A percentile compares a stretch with the other conserved stretches of the same genome.
phyloP scores from a whole-genome alignment of 2,888 invertebrate genomes.

The Brachyptera risi region DNA sequence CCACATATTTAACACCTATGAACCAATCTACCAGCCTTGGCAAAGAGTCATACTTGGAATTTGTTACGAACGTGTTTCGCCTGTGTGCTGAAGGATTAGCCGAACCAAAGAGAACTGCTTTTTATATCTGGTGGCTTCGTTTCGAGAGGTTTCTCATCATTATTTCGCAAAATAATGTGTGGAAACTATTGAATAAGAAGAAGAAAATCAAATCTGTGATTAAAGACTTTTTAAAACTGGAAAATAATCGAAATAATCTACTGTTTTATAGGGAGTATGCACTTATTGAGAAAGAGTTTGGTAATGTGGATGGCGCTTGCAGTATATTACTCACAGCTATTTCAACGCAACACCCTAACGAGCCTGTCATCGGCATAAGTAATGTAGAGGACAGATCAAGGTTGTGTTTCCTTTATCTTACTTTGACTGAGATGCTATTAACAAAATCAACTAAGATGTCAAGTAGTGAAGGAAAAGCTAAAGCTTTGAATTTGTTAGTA shows the following conservation, averaged over 20 bases:
- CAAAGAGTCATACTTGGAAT: slow-evolving; percentile 55
- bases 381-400: slow-evolving; percentile 19
- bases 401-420: slow-evolving; percentile 27
- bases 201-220: slow-evolving; percentile 51
- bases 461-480: neutral
- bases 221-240: slow-evolving; percentile 53
- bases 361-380: slow-evolving; percentile 9
- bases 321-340: slow-evolving; percentile 21
- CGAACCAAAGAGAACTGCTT: slow-evolving; percentile 49
- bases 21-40: slow-evolving; percentile 49
- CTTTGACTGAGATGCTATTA: slow-evolving; percentile 29
- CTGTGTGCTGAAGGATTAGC: slow-evolving; percentile 50
- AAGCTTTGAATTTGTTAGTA: slow-evolving; percentile 12
- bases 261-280: slow-evolving; percentile 61
- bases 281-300: slow-evolving; percentile 54
- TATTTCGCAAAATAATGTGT: slow-evolving; percentile 45
- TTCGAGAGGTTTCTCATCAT: slow-evolving; percentile 55
- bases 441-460: no score
- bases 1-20: slow-evolving; percentile 47
- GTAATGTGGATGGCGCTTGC: slow-evolving; percentile 46
- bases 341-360: neutral
- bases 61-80: slow-evolving; percentile 50
- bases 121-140: slow-evolving; percentile 60
- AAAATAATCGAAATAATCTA: slow-evolving; percentile 52
- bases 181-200: slow-evolving; percentile 39